Evolutionary conservation across 1,140 invertebrate species (phyloP), one percentile per base, ranked within the genome.

Genomic region (Apis dorsata): DNA sequence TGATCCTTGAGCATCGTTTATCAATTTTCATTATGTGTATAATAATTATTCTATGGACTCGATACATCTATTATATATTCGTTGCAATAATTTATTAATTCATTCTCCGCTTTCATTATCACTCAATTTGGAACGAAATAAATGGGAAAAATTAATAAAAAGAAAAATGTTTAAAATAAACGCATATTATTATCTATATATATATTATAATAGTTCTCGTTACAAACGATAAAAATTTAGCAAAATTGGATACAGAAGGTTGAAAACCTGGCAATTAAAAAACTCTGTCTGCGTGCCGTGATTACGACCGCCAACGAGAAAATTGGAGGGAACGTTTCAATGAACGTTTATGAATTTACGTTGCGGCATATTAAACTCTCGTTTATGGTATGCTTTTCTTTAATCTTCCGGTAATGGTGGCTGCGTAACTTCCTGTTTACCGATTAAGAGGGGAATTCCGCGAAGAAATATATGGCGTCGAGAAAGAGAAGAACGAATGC

Each of bases 341-440:
- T 60, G 68, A 69, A 44, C 53, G 55, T 60, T 49, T 44, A 49
- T 19, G 76, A 69, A 60, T 59, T 60, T 69, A 69, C 15, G 55
- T 44, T 12, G 28, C 19, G 12, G 19, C 34, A 15, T 53, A 62
- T n/a, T 49, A 60, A 24, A 28, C 34, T 0, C 70, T 8, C 28
- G 66, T 5, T 69, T n/a, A 69, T 51, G 66, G 15, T 19, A 24
- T 28, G 12, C 3, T 21, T 70, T 53, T 53, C 21, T n/a, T 70
- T 21, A 13, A n/a, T 53, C 3, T 12, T 19, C 68, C 9, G 68
- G 7, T 70, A 53, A 70, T 24, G 44, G 17, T 49, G 44, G 44
- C 49, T 51, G 68, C 34, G 17, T 15, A 70, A 53, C 19, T 53
- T 53, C 13, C 21, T 17, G 44, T 28, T 28, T 19, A 21, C 28